Conservation (phyloP, 2,888 invertebrate genomes). For the Drosophila tanythrix region DNA sequence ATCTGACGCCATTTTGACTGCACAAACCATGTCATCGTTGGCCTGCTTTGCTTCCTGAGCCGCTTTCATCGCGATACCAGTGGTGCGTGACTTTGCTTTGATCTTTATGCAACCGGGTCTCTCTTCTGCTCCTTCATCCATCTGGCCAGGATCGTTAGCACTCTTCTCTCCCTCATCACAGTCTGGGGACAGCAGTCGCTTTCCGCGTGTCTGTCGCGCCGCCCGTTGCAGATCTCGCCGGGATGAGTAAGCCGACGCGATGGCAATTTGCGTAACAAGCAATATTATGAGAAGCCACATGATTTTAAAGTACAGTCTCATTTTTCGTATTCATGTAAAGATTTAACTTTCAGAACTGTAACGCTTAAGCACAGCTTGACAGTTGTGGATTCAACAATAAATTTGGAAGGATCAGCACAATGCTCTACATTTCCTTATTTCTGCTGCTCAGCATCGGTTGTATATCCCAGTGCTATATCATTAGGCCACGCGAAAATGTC, state of each 20-base stretch:
- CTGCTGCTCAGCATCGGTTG: slow-evolving; percentile 34
- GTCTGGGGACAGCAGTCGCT: slow-evolving; percentile 9
- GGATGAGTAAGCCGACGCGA: not conserved
- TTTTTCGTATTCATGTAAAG: slow-evolving; percentile 50
- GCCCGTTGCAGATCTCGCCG: not conserved
- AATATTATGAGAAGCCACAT: slow-evolving; percentile 44
- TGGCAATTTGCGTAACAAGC: slow-evolving; percentile 14
- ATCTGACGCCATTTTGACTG: slow-evolving; percentile 90
- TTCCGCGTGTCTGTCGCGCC: slow-evolving; percentile 10
- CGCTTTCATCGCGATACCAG: slow-evolving; percentile 89
- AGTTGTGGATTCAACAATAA: slow-evolving; percentile 25
- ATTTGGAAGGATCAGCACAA: slow-evolving; percentile 28
- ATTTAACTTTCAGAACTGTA: slow-evolving; percentile 21
- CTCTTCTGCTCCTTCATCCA: not conserved
- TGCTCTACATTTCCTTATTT: slow-evolving; percentile 41
- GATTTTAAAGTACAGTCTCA: slow-evolving; percentile 50
- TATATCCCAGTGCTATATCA: slow-evolving; percentile 21
- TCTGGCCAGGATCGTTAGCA: not conserved
- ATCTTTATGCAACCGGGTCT: not conserved
- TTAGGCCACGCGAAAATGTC: slow-evolving; percentile 44
- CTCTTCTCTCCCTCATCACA: not conserved
- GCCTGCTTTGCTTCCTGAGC: slow-evolving; percentile 87
- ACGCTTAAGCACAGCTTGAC: slow-evolving; percentile 21
- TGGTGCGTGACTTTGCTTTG: slow-evolving; percentile 83
- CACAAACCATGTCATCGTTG: slow-evolving; percentile 86